phyloP scores from a whole-genome alignment of 1,140 invertebrate species.

The Dinoponera quadriceps region DNA sequence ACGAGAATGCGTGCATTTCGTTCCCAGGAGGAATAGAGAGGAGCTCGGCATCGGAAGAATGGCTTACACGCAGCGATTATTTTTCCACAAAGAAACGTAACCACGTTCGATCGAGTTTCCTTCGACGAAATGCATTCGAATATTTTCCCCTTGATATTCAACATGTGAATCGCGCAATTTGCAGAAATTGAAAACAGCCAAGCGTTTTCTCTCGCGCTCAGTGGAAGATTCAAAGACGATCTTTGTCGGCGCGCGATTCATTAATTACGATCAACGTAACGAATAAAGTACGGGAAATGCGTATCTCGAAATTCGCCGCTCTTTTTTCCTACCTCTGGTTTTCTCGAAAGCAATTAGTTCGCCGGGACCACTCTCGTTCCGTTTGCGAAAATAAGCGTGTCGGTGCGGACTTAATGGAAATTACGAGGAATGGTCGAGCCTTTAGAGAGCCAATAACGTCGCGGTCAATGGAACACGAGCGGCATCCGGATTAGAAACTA shows the following conservation, averaged over 20 bases:
- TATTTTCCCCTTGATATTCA: no score
- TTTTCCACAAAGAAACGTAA: not conserved
- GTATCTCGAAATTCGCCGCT: not conserved
- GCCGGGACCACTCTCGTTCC: not conserved
- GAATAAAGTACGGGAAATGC: not conserved
- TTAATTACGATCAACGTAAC: no score
- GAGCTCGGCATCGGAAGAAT: not conserved
- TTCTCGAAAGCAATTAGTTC: not conserved
- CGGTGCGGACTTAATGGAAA: conserved; percentile 33
- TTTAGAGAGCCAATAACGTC: conserved; percentile 55
- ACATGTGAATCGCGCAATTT: not conserved
- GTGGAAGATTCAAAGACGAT: no score
- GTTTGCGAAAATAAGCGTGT: conserved; percentile 16
- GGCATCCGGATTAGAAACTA: conserved; percentile 56
- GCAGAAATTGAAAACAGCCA: not conserved
- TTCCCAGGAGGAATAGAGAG: conserved; percentile 48
- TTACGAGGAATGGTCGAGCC: conserved; percentile 36
- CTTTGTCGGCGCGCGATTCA: no score
- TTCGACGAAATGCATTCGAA: not conserved
- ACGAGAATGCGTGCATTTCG: conserved; percentile 69
- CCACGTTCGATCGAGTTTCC: not conserved
- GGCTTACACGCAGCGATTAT: not conserved
- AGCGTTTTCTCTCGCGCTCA: not conserved
- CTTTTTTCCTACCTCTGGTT: not conserved
- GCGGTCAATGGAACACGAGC: conserved; percentile 60